A percentile compares a stretch with the other conserved stretches of the same genome.
These are phyloP conservation scores for Endomychus coccineus DNA, from an alignment of 2,888 invertebrate genomes.

Conservation along the genomic window DNA sequence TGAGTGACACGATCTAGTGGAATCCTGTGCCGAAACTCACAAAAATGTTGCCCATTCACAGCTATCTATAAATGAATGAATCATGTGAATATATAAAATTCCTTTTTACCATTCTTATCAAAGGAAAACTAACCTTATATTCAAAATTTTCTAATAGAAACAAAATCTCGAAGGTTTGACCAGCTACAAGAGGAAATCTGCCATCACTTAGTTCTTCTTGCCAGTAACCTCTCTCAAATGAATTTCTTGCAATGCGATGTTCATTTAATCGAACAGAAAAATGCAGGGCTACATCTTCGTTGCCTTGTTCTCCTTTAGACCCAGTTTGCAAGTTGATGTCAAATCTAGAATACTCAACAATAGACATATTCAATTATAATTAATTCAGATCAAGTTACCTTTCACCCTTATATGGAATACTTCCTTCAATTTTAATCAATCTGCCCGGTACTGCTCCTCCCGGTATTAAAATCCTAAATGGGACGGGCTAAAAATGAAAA, in stretches of 20 bases:
- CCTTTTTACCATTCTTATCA: no score
- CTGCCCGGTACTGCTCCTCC: no score
- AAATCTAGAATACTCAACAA: slow-evolving; percentile 60
- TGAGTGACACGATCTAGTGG: slow-evolving; percentile 58
- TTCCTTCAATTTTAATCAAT: no score
- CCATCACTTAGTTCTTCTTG: slow-evolving; percentile 53
- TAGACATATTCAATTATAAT: no score
- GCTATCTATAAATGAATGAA: no score
- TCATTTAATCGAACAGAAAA: slow-evolving; percentile 54
- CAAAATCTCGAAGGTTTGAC: slow-evolving; percentile 63
- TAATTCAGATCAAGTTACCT: no score
- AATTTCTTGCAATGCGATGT: slow-evolving; percentile 52
- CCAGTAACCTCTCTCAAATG: slow-evolving; percentile 50
- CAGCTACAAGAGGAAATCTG: slow-evolving; percentile 52
- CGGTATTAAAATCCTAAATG: no score
- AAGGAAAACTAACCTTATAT: no score
- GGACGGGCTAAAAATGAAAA: no score
- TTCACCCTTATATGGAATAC: no score
- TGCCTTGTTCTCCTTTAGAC: slow-evolving; percentile 58
- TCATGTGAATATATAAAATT: no score
- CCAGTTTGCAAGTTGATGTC: slow-evolving; percentile 71
- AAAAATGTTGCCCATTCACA: slow-evolving; percentile 72
- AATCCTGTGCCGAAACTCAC: slow-evolving; percentile 68
- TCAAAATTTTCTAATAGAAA: slow-evolving; percentile 54
- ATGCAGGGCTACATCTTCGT: slow-evolving; percentile 72